phyloP scores from a whole-genome alignment of 2,797 vertebrate genomes.

The Paedocypris micromegethes region DNA sequence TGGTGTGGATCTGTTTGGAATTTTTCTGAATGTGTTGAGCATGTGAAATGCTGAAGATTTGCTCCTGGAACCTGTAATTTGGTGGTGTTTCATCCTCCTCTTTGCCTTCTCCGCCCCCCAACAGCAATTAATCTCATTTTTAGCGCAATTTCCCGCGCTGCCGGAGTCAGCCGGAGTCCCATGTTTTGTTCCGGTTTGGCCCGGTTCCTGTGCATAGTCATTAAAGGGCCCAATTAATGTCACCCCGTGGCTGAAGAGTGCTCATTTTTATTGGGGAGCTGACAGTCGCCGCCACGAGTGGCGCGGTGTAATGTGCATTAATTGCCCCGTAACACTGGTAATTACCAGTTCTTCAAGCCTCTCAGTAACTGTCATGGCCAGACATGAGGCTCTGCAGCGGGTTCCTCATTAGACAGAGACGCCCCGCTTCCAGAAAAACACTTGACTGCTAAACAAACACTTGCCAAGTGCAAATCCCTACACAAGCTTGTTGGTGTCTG shows the following conservation, averaged over 20 bases:
- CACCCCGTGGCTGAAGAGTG: conserved; percentile 99
- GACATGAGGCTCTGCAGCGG: conserved; percentile 99
- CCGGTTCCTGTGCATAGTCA: conserved; percentile 99
- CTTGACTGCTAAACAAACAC: conserved; percentile 96
- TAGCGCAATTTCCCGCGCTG: conserved; percentile 99
- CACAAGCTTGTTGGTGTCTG: conserved; percentile 86
- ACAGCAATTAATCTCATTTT: conserved; percentile 99
- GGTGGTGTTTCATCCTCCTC: conserved; percentile 89
- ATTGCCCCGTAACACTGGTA: conserved; percentile 99
- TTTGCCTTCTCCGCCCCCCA: conserved; percentile 93
- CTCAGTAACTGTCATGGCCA: conserved; percentile 99
- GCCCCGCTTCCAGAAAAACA: conserved; percentile 90
- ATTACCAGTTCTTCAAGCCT: conserved; percentile 99
- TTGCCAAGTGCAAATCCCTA: conserved; percentile 99
- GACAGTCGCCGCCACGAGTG: conserved; percentile 99
- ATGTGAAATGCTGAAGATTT: no score
- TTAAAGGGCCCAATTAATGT: conserved; percentile 99
- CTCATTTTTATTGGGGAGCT: conserved; percentile 99
- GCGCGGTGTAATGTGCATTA: conserved; percentile 99
- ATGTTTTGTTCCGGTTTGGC: conserved; percentile 99
- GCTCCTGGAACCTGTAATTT: conserved; percentile 99
- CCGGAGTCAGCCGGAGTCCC: conserved; percentile 98
- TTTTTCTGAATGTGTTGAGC: no score
- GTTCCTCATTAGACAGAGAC: conserved; percentile 99
- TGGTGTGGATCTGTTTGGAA: no score